A percentile compares a stretch with the other conserved stretches of the same genome.
Conservation (phyloP, 2,113 vertebrate genomes). For the Vulpes ferrilata region DNA sequence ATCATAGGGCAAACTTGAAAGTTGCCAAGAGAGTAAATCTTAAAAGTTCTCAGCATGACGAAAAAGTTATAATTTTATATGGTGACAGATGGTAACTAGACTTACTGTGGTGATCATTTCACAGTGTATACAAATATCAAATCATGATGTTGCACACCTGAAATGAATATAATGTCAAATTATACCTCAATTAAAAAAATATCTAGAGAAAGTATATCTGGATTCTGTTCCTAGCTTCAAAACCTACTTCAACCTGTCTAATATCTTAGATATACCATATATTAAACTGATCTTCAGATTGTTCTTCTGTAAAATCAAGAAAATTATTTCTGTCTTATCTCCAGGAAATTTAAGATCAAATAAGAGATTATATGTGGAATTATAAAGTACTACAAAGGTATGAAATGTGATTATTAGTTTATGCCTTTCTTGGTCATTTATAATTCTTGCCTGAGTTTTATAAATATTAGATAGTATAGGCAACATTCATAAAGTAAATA, state of each 20-base stretch:
- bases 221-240: background rate
- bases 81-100: background rate
- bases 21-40: background rate
- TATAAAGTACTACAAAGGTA: background rate
- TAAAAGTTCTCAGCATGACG: background rate
- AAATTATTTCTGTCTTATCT: background rate
- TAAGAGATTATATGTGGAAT: background rate
- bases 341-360: background rate
- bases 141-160: background rate
- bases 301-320: conserved; percentile 9
- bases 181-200: background rate
- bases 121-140: background rate
- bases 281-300: background rate
- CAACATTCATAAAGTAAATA: conserved; percentile 37
- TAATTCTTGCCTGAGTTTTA: conserved; percentile 11
- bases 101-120: background rate
- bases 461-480: background rate
- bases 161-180: background rate
- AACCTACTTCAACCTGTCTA: background rate
- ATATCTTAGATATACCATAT: background rate
- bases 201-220: background rate
- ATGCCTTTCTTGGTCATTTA: background rate
- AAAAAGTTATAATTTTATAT: background rate
- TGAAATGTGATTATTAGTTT: background rate
- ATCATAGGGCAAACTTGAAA: background rate